Conservation (phyloP, 2,888 invertebrate genomes). For the Holacanthella duospinosa region DNA sequence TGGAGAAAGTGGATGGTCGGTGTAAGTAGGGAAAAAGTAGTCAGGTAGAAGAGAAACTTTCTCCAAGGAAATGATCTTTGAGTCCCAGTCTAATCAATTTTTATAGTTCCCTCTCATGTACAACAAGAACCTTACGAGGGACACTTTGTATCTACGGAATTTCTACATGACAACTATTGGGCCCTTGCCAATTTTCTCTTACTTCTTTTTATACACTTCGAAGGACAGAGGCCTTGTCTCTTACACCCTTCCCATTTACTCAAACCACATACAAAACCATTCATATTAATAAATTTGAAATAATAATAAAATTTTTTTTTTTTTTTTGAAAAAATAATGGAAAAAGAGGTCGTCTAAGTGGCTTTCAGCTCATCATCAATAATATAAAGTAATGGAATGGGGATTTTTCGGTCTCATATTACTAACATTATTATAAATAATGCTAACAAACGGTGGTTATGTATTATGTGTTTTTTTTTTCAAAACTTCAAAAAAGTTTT, state of each 20-base stretch:
- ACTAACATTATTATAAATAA: too few relatives aligned
- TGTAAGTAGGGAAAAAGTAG: too few relatives aligned
- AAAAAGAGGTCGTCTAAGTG: background rate
- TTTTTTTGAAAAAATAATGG: background rate
- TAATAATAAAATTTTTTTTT: too few relatives aligned
- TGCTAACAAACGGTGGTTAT: too few relatives aligned
- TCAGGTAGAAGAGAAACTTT: background rate
- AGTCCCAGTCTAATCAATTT: background rate
- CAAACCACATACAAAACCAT: too few relatives aligned
- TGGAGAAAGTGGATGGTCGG: conserved; percentile 1
- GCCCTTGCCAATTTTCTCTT: conserved; percentile 19
- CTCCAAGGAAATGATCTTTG: too few relatives aligned
- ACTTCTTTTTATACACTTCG: conserved; percentile 9
- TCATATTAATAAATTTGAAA: background rate
- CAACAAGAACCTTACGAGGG: conserved; percentile 9
- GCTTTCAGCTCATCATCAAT: background rate
- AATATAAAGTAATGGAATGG: background rate
- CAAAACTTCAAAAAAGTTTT: too few relatives aligned
- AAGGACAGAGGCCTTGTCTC: conserved; percentile 2
- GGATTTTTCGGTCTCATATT: background rate
- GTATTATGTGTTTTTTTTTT: too few relatives aligned
- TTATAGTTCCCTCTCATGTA: conserved; percentile 1
- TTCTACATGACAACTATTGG: conserved; percentile 3
- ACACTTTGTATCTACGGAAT: conserved; percentile 11
- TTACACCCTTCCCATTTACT: conserved; percentile 10